Base-by-base conservation (phyloP, 2,888 invertebrate genomes). In the Phragmatobia fuliginosa region DNA sequence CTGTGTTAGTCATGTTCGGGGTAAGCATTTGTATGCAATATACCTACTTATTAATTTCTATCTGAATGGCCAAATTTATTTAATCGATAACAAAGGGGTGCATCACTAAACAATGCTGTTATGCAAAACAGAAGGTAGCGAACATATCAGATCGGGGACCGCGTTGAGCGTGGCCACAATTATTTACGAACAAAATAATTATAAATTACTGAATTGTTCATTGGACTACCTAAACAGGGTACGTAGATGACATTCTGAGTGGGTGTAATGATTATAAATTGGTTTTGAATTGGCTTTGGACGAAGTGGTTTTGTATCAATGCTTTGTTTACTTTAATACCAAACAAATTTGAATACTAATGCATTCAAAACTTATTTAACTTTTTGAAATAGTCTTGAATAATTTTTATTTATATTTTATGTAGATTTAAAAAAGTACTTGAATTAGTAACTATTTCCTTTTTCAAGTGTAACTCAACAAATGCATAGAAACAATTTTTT, bases 141-240 rank as follows among this genome's bases (percentile, higher is more conserved):
- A 75, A 73, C 78, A 79, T 91, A 91, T 91, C 91, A 83, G 91
- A 91, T 91, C 83, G 81, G 84, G 83, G 84, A 74, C 85, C 79
- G 77, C 80, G 84, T 83, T 82, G 83, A 87, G 85, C 87, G 84
- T 83, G 83, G 87, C 87, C 89, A 88, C 89, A 87, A 87, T 88
- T 82, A 86, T 90, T 90, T 85, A 84, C 83, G 79, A 77, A 79
- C 81, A 81, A 84, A 86, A 80, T 77, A 76, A 82, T 82, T 78
- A 77, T 80, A 74, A 82, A 72, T 75, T 67, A 73, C 65, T 73
- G 58, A 71, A 74, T 68, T 63, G 67, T 60, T 45, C 25, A 36
- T 66, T 69, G 60, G 58, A 14, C 68, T 58, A 68, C 74, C 64
- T 68, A 72, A 62, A 41, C 33, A 61, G 56, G 69, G 77, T 71